Base-by-base conservation (phyloP, 2,113 vertebrate genomes). In the Odocoileus virginianus region DNA sequence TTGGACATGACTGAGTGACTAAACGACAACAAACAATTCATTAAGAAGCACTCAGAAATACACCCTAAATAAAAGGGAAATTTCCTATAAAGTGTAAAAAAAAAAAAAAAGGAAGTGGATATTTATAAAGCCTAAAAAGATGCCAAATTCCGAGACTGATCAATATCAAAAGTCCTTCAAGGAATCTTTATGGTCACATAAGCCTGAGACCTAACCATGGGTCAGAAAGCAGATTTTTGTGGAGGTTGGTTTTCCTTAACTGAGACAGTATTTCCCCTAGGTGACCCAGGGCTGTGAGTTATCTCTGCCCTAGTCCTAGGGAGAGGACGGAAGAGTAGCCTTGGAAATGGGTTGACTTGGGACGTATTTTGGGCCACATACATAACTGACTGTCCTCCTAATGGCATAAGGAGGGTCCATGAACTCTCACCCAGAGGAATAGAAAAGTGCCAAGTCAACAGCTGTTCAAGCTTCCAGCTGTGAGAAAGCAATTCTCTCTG, bases 401-500 rank as follows among this genome's bases (percentile, higher is more conserved):
- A 23, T 45, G 36, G 47, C 12, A 64, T 52, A 58, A 57, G 85
- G 33, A 86, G 28, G 27, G 52, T 79, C n/a, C 83, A 54, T 92
- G 83, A 91, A 76, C 76, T 86, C 17, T 87, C 43, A 60, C 40
- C 17, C 61, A 40, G 28, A 54, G 50, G 8, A 64, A 79, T 11
- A 96, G 61, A 84, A 83, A 52, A 87, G 30, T 85, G 64, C 55
- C 43, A 36, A 61, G 33, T 57, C 74, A 67, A 52, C 84, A 96
- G 60, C 55, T 97, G 36, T 43, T 89, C n/a, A 79, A 79, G 54
- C 21, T 89, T 87, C 50, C 85, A 94, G 71, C 52, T 97, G 78
- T 82, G 71, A 93, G 67, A 94, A 96, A 94, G 60, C 55, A 97
- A 50, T 95, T 96, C 54, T 92, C 45, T 86, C 60, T 87, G 47